Base-by-base conservation (phyloP, 2,797 vertebrate species). In the Lacerta bilineata region DNA sequence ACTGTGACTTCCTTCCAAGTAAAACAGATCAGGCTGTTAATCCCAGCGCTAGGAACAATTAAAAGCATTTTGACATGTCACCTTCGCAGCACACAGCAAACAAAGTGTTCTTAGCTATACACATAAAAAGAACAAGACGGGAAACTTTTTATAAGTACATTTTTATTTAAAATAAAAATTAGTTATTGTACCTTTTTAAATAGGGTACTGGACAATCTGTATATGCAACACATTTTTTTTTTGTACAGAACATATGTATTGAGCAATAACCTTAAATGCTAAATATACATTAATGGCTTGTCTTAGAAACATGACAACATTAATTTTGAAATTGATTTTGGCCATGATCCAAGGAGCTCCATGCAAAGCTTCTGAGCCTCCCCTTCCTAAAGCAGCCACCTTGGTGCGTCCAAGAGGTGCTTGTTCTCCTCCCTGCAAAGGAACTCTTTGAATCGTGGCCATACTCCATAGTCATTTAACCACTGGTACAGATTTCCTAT, bases 81-180 rank as follows among this genome's bases (percentile, higher is more conserved):
- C 13, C 25, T 83, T 69, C 33, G 4, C 29, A 8, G 27, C 29
- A 50, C 4, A 2, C 17, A 33, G 11, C 4, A 79, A 71, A 1
- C 46, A 46, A 61, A 84, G 25, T 25, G 1, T 3, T 90, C 83
- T 87, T 80, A 90, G 74, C 11, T 43, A 85, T 29, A 78, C 25
- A 91, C 83, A 61, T 0, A 4, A 93, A 87, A 85, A 83, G 36
- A 55, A 50, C 89, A 71, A 55, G 74, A 88, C 83, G 87, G 71
- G 46, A 87, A 85, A 93, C 77, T 92, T 95, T 97, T 97, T 95
- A 96, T 93, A 97, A 97, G 96, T 97, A 98, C 95, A 97, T 96
- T 97, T 99, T 99, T 99, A 99, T 99, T 99, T 98, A 98, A 98
- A 98, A 98, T 98, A 98, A 98, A 98, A 98, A 98, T 97, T 97